Percentiles rank a stretch among this genome's conserved stretches.
These are phyloP conservation scores for Meriones unguiculatus DNA, from an alignment of 2,113 vertebrate genomes.

Conservation along the genomic window DNA sequence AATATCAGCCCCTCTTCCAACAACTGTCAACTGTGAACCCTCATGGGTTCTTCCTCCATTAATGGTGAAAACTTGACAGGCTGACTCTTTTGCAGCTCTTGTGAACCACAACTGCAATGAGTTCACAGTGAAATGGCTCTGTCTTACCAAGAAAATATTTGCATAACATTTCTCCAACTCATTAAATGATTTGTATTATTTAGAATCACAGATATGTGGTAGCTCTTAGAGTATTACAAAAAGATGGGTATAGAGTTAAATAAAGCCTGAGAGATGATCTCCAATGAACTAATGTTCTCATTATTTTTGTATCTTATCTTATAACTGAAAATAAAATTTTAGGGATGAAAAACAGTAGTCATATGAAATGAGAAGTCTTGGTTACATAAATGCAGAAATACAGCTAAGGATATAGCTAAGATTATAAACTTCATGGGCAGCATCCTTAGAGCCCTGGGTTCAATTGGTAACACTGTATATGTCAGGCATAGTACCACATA, in stretches of 20 bases:
- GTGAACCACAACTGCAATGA: neutral
- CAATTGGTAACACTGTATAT: neutral
- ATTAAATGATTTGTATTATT: neutral
- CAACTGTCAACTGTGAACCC: neutral
- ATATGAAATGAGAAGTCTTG: neutral
- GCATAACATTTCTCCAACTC: neutral
- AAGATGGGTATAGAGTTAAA: neutral
- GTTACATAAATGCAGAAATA: conserved; percentile 12
- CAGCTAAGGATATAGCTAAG: neutral
- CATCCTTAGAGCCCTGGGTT: neutral
- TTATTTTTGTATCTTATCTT: neutral
- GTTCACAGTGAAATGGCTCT: neutral
- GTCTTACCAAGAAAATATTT: neutral
- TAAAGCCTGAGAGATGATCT: neutral
- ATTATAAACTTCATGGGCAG: neutral
- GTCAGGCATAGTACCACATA: neutral
- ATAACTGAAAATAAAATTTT: neutral
- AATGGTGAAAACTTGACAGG: neutral
- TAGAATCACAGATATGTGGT: neutral
- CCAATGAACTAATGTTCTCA: neutral
- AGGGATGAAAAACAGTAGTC: neutral
- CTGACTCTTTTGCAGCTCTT: no score
- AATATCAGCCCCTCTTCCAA: neutral
- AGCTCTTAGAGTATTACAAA: neutral
- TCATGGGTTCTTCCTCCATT: no score